Percentiles rank a stretch among this genome's conserved stretches.
Evolutionary conservation across 2,797 vertebrate genomes (phyloP).

Genomic region (Pyrocephalus nanus): DNA sequence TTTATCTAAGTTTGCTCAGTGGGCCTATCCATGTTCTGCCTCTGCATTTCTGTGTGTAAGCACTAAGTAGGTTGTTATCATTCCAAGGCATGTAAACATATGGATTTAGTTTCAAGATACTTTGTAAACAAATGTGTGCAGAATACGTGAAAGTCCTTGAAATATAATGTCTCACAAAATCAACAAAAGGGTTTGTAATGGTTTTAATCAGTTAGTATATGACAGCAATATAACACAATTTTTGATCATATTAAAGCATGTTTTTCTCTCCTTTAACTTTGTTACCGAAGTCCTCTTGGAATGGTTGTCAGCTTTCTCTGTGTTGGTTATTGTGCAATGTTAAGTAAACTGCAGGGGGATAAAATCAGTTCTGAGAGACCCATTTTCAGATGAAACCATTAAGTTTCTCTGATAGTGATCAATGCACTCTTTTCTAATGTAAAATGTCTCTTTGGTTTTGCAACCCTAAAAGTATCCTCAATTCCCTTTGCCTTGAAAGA

Average conservation of each 20-base stretch:
- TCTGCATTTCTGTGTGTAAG: constrained; percentile 11
- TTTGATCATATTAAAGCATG: not conserved
- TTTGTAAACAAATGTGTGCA: constrained; percentile 62
- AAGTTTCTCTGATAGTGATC: not conserved
- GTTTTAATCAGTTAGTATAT: not conserved
- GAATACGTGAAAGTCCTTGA: constrained; percentile 44
- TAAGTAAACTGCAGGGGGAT: not conserved
- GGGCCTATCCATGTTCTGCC: not conserved
- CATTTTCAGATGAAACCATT: not conserved
- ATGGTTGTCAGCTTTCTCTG: not conserved
- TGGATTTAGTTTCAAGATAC: constrained; percentile 69
- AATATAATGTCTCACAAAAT: constrained; percentile 23
- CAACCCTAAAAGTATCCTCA: not conserved
- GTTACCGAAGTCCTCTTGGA: not conserved
- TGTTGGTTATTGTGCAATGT: not conserved
- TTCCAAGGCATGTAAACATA: constrained; percentile 40
- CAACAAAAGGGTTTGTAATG: not conserved
- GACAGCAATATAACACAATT: not conserved
- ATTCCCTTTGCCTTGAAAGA: not conserved
- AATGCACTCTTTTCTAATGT: not conserved
- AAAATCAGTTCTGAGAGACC: not conserved
- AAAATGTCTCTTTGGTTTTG: not conserved
- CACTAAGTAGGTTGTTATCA: constrained; percentile 24
- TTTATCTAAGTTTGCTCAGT: not conserved
- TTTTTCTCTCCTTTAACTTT: not conserved